Conservation (phyloP, 2,797 vertebrate genomes). For the Poecile montanus region DNA sequence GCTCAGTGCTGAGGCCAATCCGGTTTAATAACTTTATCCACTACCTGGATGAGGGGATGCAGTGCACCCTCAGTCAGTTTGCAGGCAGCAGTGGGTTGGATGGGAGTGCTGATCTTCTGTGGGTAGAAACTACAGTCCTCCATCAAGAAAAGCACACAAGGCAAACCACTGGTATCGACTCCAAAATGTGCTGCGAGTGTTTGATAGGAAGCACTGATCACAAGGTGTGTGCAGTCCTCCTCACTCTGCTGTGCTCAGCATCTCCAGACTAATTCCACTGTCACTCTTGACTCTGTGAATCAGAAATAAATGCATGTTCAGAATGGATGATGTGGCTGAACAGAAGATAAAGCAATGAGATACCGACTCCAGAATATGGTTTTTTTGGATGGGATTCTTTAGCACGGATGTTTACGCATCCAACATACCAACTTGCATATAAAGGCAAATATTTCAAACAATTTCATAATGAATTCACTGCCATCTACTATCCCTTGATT, state of each 20-base stretch:
- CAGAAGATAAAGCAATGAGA: background rate
- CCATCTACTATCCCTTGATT: background rate
- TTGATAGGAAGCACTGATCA: background rate
- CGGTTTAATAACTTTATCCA: background rate
- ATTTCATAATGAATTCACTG: background rate
- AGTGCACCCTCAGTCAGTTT: background rate
- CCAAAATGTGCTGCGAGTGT: background rate
- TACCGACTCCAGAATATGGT: background rate
- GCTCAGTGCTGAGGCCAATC: background rate
- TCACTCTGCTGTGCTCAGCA: background rate
- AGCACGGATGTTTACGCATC: background rate
- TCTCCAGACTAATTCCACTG: background rate
- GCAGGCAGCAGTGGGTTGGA: background rate
- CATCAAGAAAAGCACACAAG: background rate
- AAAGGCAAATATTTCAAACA: background rate
- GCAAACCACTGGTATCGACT: background rate
- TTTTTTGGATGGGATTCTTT: background rate
- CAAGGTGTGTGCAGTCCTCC: background rate
- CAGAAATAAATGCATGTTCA: background rate
- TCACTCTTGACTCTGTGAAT: background rate
- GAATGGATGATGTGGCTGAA: background rate
- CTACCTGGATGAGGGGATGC: rapidly evolving
- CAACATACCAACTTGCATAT: background rate
- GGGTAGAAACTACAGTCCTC: background rate
- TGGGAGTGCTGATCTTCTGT: background rate